Percentiles rank a stretch among this genome's conserved stretches.
Evolutionary conservation across 2,888 invertebrate genomes (phyloP).

Genomic region (Cotesia congregata): DNA sequence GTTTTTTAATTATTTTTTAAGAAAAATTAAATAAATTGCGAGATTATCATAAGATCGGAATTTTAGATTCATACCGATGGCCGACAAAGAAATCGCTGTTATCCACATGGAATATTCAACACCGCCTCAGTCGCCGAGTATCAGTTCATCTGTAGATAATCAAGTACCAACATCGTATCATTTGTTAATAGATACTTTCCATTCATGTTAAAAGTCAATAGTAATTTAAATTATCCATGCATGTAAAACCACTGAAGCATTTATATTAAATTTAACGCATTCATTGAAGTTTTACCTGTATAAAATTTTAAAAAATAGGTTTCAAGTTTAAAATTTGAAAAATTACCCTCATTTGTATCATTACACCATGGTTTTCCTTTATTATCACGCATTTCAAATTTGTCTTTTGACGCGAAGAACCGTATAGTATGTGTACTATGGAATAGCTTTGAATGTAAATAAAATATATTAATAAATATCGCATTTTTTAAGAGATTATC

Average conservation of each 20-base stretch:
- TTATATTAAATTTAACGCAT: too few relatives aligned
- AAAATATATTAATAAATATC: neutral
- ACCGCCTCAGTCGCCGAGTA: neutral
- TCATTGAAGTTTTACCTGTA: too few relatives aligned
- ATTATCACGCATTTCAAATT: neutral
- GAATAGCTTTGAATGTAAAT: neutral
- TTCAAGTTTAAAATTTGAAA: neutral
- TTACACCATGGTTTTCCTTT: neutral
- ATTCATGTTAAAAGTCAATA: neutral
- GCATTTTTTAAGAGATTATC: neutral
- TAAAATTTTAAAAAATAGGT: neutral
- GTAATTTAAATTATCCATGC: neutral
- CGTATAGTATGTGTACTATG: too few relatives aligned
- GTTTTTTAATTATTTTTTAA: neutral
- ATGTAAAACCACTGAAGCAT: too few relatives aligned
- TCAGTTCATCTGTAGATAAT: neutral
- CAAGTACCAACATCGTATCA: neutral
- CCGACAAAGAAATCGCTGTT: neutral
- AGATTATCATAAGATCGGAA: neutral
- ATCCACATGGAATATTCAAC: neutral
- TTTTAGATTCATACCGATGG: neutral
- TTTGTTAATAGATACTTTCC: neutral
- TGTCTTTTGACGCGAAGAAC: neutral
- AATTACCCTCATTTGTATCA: too few relatives aligned
- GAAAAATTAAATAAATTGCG: neutral